A percentile compares a stretch with the other conserved stretches of the same genome.
phyloP scores from a whole-genome alignment of 2,797 vertebrate genomes.

The Anableps anableps region DNA sequence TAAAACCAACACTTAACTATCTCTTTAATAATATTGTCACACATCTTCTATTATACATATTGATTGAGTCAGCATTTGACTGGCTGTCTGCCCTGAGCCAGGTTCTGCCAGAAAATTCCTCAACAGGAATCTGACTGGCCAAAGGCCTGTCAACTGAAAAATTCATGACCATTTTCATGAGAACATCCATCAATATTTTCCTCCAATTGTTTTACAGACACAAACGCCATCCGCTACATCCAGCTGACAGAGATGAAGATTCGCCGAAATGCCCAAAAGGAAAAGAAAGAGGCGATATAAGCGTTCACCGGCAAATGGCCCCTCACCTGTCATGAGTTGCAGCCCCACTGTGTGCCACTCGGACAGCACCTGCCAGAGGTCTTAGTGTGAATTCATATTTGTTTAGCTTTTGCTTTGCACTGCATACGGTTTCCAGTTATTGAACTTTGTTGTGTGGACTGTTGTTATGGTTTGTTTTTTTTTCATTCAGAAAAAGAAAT shows the following conservation, averaged over 20 bases:
- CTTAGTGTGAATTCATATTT: slow-evolving; percentile 43
- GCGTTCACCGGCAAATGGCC: slow-evolving; percentile 34
- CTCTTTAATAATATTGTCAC: not conserved
- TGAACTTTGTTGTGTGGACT: slow-evolving; percentile 62
- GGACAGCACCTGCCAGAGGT: slow-evolving; percentile 44
- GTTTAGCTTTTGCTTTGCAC: slow-evolving; percentile 69
- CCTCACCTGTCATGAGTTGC: slow-evolving; percentile 25
- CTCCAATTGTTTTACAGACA: slow-evolving; percentile 86
- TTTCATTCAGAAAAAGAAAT: slow-evolving; percentile 5
- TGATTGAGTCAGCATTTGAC: too few relatives aligned
- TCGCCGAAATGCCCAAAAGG: slow-evolving; percentile 91
- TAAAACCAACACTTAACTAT: not conserved
- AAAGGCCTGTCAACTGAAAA: not conserved
- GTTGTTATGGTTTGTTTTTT: slow-evolving; percentile 46
- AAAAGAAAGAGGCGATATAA: slow-evolving; percentile 93
- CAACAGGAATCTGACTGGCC: not conserved
- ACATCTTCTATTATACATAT: not conserved
- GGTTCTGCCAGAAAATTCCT: not conserved
- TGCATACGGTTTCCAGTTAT: slow-evolving; percentile 61
- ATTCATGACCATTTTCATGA: slow-evolving; percentile 33
- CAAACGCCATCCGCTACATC: slow-evolving; percentile 98
- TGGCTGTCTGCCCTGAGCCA: too few relatives aligned
- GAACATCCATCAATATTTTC: slow-evolving; percentile 52
- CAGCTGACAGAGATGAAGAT: slow-evolving; percentile 99
- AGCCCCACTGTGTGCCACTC: slow-evolving; percentile 55